Conservation (phyloP, 2,113 vertebrate genomes). For the Crotophaga sulcirostris region DNA sequence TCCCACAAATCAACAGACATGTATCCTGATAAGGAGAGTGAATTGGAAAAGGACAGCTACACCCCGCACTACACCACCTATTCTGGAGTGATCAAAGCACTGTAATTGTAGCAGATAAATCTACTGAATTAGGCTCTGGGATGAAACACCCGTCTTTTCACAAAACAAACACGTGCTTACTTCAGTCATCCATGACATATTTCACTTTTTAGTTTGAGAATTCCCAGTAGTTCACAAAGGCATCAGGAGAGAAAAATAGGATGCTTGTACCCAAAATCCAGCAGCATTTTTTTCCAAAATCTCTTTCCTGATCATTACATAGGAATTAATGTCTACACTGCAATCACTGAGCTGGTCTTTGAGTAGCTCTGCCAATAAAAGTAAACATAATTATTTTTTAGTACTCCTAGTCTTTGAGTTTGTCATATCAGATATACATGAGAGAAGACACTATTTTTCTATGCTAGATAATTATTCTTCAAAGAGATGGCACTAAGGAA, state of each 20-base stretch:
- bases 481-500: neutral
- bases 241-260: neutral
- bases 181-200: neutral
- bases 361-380: neutral
- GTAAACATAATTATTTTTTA: neutral
- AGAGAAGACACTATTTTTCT: neutral
- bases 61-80: conserved; percentile 72
- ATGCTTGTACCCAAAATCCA: neutral
- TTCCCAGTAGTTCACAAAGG: neutral
- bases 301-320: neutral
- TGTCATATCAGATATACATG: neutral
- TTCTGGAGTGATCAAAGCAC: conserved; percentile 80
- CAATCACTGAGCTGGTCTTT: neutral
- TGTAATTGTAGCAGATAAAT: conserved; percentile 81
- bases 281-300: neutral
- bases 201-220: conserved; percentile 10
- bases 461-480: conserved; percentile 14
- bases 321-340: neutral
- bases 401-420: neutral
- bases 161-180: conserved; percentile 56
- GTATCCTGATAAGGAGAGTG: conserved; percentile 86
- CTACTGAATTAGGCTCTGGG: conserved; percentile 66
- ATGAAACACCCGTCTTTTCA: conserved; percentile 64
- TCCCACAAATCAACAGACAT: conserved; percentile 90
- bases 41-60: conserved; percentile 78